phyloP scores from a whole-genome alignment of 2,113 vertebrate genomes.

The Myocastor coypus region DNA sequence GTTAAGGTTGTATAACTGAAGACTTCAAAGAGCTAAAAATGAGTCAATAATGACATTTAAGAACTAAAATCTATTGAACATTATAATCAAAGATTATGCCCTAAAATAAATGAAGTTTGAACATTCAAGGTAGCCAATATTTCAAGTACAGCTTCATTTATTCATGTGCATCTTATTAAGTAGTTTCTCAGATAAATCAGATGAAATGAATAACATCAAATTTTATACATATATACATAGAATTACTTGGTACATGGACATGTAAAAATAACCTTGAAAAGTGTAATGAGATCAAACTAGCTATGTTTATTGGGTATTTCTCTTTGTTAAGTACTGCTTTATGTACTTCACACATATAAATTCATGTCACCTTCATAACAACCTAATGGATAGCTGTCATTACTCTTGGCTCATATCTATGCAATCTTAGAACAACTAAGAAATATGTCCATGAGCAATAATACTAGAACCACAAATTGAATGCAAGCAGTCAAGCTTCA shows the following conservation, averaged over 20 bases:
- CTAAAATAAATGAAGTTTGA: background rate
- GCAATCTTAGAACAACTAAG: slow-evolving; percentile 35
- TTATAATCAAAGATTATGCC: background rate
- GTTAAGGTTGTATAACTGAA: slow-evolving; percentile 39
- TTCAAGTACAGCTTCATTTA: background rate
- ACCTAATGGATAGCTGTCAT: background rate
- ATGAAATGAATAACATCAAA: background rate
- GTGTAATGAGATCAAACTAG: background rate
- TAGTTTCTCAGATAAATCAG: slow-evolving; percentile 19
- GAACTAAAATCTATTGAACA: slow-evolving; percentile 32
- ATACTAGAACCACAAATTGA: slow-evolving; percentile 43
- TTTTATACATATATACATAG: background rate
- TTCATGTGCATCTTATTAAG: background rate
- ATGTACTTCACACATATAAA: background rate
- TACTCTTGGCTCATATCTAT: background rate
- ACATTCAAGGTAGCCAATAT: background rate
- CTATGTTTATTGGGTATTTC: background rate
- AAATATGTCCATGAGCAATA: slow-evolving; percentile 3
- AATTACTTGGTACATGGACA: background rate
- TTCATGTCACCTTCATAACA: background rate
- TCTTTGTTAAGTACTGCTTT: slow-evolving; percentile 10
- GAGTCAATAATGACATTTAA: slow-evolving; percentile 53
- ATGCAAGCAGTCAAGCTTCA: background rate
- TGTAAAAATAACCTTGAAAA: background rate
- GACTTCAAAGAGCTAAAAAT: slow-evolving; percentile 23